phyloP scores from a whole-genome alignment of 2,113 vertebrate genomes.

The Centropus unirufus region DNA sequence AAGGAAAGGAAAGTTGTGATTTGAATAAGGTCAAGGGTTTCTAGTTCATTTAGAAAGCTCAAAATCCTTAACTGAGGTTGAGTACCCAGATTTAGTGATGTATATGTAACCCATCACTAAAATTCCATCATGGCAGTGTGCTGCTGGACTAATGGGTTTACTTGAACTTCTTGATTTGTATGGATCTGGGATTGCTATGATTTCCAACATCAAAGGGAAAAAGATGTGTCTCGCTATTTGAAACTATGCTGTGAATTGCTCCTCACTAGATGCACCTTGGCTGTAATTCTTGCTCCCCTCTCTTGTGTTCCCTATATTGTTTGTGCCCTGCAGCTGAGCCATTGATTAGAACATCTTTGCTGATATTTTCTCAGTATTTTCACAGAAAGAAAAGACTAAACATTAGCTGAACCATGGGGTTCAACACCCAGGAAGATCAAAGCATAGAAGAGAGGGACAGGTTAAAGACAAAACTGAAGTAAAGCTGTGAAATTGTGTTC shows the following conservation, averaged over 20 bases:
- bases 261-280: neutral
- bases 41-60: neutral
- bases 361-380: neutral
- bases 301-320: neutral
- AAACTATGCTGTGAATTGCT: neutral
- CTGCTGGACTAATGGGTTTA: neutral
- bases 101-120: neutral
- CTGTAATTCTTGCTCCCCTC: neutral
- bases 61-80: neutral
- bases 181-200: neutral
- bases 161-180: neutral
- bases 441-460: neutral
- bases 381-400: neutral
- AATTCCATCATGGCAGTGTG: neutral
- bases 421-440: neutral
- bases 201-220: neutral
- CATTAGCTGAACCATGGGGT: rapidly evolving
- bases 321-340: neutral
- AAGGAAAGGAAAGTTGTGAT: neutral
- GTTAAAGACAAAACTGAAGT: neutral
- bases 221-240: neutral
- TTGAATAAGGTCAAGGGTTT: neutral
- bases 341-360: neutral
- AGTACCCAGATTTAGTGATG: neutral
- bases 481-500: neutral